Percentiles rank a stretch among this genome's conserved stretches.
These are phyloP conservation scores for Elysia chlorotica DNA, from an alignment of 1,140 invertebrate genomes.

Conservation along the genomic window DNA sequence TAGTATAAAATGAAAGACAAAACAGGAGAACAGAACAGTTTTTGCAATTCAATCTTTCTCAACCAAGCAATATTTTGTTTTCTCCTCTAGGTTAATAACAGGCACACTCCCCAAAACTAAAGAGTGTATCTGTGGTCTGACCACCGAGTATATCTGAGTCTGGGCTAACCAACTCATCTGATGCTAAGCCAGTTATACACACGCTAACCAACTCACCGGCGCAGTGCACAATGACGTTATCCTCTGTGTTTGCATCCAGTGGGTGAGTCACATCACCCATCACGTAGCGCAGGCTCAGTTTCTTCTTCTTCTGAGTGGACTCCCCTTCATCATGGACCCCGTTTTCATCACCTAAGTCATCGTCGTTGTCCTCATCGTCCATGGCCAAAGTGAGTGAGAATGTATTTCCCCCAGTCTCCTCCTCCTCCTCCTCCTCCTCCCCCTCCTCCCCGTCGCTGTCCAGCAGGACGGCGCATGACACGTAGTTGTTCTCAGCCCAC, in stretches of 20 bases:
- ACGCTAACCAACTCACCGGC: conserved; percentile 37
- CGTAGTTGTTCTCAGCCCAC: conserved; percentile 54
- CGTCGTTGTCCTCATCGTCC: conserved; percentile 34
- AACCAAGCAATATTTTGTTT: too few relatives aligned
- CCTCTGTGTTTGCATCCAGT: conserved; percentile 23
- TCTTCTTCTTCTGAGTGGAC: too few relatives aligned
- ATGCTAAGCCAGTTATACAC: too few relatives aligned
- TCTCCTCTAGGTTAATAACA: too few relatives aligned
- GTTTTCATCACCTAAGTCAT: conserved; percentile 12
- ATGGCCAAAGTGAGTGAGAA: conserved; percentile 14
- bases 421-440: conserved; percentile 34
- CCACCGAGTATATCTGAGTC: too few relatives aligned
- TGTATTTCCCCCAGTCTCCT: not conserved
- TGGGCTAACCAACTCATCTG: too few relatives aligned
- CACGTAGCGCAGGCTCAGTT: conserved; percentile 50
- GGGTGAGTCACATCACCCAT: conserved; percentile 60
- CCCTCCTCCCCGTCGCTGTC: conserved; percentile 43
- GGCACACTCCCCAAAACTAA: too few relatives aligned
- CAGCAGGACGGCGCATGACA: conserved; percentile 40
- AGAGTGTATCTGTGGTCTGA: too few relatives aligned
- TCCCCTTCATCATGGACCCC: too few relatives aligned
- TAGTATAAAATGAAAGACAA: too few relatives aligned
- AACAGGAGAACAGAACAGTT: too few relatives aligned
- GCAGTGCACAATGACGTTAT: conserved; percentile 56
- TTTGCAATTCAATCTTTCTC: too few relatives aligned